Percentiles rank a stretch among this genome's conserved stretches.
These are phyloP conservation scores for Galerucella nymphaeae DNA, from an alignment of 2,888 invertebrate species.

Conservation along the genomic window DNA sequence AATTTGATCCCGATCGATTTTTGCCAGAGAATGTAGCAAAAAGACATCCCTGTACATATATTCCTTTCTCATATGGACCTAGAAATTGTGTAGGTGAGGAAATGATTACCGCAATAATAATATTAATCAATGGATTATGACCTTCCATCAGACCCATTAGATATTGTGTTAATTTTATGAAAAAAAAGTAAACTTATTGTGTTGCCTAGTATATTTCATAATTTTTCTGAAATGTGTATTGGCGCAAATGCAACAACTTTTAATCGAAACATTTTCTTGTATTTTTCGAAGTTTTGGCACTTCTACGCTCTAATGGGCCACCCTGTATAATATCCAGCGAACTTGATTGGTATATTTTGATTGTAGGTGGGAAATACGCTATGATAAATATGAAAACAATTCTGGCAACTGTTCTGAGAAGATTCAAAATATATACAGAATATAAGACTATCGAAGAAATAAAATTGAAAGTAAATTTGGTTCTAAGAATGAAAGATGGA, in stretches of 20 bases:
- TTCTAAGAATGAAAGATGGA: constrained; percentile 49
- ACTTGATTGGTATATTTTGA: too few relatives aligned
- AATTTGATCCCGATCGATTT: constrained; percentile 72
- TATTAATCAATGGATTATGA: background rate
- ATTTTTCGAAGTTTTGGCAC: too few relatives aligned
- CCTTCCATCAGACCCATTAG: background rate
- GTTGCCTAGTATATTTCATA: too few relatives aligned
- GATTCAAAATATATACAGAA: constrained; percentile 57
- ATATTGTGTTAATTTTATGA: too few relatives aligned
- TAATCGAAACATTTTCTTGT: too few relatives aligned
- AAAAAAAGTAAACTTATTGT: too few relatives aligned
- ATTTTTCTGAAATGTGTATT: too few relatives aligned
- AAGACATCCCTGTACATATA: constrained; percentile 66
- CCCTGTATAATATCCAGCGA: too few relatives aligned
- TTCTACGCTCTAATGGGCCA: too few relatives aligned
- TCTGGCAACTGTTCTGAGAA: constrained; percentile 59
- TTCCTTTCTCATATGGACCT: constrained; percentile 67
- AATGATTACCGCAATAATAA: background rate
- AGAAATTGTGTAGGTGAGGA: constrained; percentile 69
- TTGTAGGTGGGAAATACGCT: constrained; percentile 55
- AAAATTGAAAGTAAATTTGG: constrained; percentile 46
- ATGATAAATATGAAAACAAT: constrained; percentile 65
- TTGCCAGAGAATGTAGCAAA: constrained; percentile 65
- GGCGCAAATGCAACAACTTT: too few relatives aligned
- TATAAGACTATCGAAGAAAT: constrained; percentile 51